Evolutionary conservation across 1,140 invertebrate species (phyloP).

Genomic region (Bradynema listronoti): DNA sequence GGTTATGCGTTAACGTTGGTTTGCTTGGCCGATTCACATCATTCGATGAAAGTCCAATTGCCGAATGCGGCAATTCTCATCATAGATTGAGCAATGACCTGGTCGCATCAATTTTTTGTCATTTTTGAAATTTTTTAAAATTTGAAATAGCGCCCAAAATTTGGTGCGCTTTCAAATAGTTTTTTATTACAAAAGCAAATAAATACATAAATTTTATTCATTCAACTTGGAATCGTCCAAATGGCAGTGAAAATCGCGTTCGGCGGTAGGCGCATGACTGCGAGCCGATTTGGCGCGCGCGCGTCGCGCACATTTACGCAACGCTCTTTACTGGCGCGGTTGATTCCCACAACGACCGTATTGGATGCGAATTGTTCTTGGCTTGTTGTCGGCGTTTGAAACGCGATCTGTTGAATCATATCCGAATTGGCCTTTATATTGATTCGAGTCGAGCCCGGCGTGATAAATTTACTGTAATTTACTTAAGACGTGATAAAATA

Average conservation of each 20-base stretch:
- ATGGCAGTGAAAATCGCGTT: background rate
- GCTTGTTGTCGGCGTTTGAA: background rate
- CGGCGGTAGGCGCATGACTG: background rate
- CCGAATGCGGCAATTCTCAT: no score
- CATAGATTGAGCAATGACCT: no score
- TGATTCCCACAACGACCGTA: background rate
- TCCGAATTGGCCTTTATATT: constrained; percentile 1
- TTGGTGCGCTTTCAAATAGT: no score
- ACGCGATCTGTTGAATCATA: constrained; percentile 1
- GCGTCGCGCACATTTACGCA: no score
- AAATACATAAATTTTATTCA: background rate
- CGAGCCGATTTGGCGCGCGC: no score
- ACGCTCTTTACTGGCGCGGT: background rate
- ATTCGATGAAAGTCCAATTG: no score
- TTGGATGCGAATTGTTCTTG: background rate
- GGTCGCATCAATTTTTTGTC: no score
- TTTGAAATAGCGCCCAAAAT: no score
- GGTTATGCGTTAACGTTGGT: no score
- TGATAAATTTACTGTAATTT: constrained; percentile 31
- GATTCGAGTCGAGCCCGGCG: constrained; percentile 30
- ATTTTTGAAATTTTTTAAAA: no score
- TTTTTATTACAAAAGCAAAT: background rate
- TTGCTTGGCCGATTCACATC: no score
- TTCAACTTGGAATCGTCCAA: background rate
- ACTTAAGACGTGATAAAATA: constrained; percentile 2